These are phyloP conservation scores for Rhynchonema sp. DNA, from an alignment of 2,888 invertebrate genomes.

Conservation along the genomic window DNA sequence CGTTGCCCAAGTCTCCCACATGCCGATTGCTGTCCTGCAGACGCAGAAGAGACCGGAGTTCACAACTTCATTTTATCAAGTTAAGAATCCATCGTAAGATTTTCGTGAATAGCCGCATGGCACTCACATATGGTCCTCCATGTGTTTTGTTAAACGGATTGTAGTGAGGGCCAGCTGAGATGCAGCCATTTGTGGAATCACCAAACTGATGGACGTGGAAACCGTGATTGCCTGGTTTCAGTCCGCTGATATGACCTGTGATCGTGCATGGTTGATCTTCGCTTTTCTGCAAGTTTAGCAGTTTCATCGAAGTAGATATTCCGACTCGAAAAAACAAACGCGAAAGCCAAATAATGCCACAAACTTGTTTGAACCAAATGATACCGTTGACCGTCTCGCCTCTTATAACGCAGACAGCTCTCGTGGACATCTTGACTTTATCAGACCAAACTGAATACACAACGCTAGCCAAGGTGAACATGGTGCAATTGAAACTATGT, in stretches of 20 bases:
- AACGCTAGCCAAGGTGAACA: no score
- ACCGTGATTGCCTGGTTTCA: constrained; percentile 24
- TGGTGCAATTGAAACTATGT: no score
- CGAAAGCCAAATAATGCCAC: no score
- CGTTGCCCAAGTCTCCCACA: constrained; percentile 27
- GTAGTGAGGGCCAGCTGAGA: constrained; percentile 29
- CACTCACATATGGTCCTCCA: constrained; percentile 23
- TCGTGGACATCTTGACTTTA: neutral
- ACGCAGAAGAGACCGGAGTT: no score
- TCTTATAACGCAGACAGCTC: constrained; percentile 8
- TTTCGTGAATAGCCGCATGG: no score
- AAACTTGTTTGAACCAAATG: constrained; percentile 19
- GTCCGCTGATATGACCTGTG: constrained; percentile 21
- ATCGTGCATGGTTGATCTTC: constrained; percentile 16
- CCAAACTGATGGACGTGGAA: constrained; percentile 28
- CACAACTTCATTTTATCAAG: no score
- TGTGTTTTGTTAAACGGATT: constrained; percentile 29
- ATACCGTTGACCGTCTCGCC: constrained; percentile 14
- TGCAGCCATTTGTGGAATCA: constrained; percentile 24
- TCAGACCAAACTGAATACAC: no score
- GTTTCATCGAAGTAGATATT: no score
- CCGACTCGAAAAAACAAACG: no score
- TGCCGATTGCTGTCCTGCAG: constrained; percentile 24
- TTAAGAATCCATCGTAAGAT: no score
- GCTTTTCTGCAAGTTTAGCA: no score